Conservation (phyloP, 2,113 vertebrate genomes). For the Andinoacara biseriatus region DNA sequence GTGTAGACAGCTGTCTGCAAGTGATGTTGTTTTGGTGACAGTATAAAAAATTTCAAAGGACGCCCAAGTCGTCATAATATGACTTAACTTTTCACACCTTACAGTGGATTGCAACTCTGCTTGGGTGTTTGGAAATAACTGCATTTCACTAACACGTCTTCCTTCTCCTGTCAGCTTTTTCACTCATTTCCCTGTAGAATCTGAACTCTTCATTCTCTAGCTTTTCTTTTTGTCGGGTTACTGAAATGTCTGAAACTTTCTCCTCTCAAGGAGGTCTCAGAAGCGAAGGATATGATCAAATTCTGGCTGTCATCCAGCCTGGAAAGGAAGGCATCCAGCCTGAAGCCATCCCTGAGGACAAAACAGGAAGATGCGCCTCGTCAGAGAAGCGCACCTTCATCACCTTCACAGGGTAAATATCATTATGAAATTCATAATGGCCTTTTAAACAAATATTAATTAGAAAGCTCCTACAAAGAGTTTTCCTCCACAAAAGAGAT, state of each 20-base stretch:
- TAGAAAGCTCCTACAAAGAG: background rate
- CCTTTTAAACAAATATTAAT: constrained; percentile 19
- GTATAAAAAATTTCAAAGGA: constrained; percentile 13
- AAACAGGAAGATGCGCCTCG: constrained; percentile 49
- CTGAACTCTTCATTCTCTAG: background rate
- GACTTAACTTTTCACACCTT: constrained; percentile 16
- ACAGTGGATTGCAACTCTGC: constrained; percentile 29
- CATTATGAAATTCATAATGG: background rate
- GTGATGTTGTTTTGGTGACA: background rate
- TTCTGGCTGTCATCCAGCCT: constrained; percentile 80
- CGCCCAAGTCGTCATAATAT: background rate
- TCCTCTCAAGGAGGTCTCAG: constrained; percentile 70
- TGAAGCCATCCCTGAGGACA: constrained; percentile 20
- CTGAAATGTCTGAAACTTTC: constrained; percentile 23
- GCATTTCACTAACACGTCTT: background rate
- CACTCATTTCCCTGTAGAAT: background rate
- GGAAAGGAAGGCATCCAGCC: constrained; percentile 66
- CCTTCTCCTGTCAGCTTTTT: background rate
- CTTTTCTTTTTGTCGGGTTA: background rate
- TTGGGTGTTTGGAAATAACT: constrained; percentile 15
- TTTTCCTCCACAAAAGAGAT: background rate
- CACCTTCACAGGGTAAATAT: constrained; percentile 78
- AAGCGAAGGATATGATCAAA: constrained; percentile 80
- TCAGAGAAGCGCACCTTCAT: constrained; percentile 67
- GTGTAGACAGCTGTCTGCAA: background rate